These are phyloP conservation scores for Caloenas nicobarica DNA, from an alignment of 2,113 vertebrate species.

Conservation along the genomic window DNA sequence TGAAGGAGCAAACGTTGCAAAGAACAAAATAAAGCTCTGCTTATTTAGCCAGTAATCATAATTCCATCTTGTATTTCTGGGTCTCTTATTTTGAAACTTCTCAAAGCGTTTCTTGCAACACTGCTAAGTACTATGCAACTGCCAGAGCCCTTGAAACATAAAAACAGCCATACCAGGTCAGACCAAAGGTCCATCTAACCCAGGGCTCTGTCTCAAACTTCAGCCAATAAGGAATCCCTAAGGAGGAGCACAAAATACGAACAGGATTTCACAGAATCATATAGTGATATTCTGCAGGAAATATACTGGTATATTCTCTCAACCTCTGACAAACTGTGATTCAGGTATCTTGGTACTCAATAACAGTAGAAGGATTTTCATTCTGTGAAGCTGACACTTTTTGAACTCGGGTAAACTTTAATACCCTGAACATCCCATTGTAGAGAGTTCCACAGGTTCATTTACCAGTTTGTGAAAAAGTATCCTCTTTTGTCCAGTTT, in stretches of 20 bases:
- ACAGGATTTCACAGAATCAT: not conserved
- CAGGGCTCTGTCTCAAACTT: not conserved
- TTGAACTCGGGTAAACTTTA: not conserved
- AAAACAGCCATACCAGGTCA: not conserved
- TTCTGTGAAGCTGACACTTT: not conserved
- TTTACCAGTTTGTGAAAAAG: not conserved
- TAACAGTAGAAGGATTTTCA: not conserved
- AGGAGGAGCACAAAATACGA: not conserved
- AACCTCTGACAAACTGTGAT: not conserved
- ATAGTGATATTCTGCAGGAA: not conserved
- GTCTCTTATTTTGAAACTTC: conserved; percentile 51
- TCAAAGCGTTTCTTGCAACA: conserved; percentile 30
- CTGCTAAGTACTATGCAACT: not conserved
- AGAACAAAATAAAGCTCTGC: conserved; percentile 31
- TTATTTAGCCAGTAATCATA: conserved; percentile 19
- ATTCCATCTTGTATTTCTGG: conserved; percentile 27
- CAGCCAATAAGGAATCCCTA: not conserved
- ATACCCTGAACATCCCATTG: not conserved
- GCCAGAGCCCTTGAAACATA: conserved; percentile 12
- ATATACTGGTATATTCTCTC: not conserved
- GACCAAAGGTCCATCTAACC: not conserved
- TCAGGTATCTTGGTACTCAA: not conserved
- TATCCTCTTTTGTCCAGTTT: not conserved
- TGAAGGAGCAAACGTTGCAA: conserved; percentile 43
- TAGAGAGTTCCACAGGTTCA: not conserved